A percentile compares a stretch with the other conserved stretches of the same genome.
These are phyloP conservation scores for Heterocephalus glaber DNA, from an alignment of 2,113 vertebrate species.

Conservation along the genomic window DNA sequence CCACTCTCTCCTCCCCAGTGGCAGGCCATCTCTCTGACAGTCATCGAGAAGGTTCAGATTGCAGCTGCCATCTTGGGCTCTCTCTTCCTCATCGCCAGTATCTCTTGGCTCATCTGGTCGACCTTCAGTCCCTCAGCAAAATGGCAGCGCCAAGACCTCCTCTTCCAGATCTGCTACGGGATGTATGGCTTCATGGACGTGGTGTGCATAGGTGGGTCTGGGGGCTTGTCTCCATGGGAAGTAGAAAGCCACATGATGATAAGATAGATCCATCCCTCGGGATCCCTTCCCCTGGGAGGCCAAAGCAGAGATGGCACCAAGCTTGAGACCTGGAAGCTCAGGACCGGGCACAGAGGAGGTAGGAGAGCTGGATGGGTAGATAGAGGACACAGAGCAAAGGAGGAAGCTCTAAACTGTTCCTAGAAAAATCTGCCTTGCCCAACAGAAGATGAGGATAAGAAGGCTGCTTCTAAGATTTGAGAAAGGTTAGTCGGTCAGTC, in stretches of 20 bases:
- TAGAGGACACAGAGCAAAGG: background rate
- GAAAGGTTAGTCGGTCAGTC: background rate
- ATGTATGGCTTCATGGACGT: constrained; percentile 99
- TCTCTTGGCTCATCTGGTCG: constrained; percentile 99
- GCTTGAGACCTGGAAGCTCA: background rate
- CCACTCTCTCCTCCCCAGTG: constrained; percentile 86
- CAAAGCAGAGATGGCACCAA: background rate
- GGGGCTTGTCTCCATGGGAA: background rate
- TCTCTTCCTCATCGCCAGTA: constrained; percentile 98
- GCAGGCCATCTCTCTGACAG: constrained; percentile 99
- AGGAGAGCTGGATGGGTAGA: background rate
- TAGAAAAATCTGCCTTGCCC: background rate
- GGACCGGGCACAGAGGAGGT: background rate
- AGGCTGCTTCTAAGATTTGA: background rate
- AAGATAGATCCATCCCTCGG: too few relatives aligned
- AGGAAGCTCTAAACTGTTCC: background rate
- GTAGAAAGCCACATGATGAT: background rate
- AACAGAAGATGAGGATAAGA: background rate
- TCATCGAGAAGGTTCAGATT: constrained; percentile 99
- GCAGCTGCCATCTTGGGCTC: constrained; percentile 97
- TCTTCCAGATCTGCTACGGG: constrained; percentile 99
- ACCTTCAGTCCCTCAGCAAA: constrained; percentile 98
- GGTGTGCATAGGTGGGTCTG: constrained; percentile 96
- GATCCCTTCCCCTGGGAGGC: background rate
- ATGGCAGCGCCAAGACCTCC: constrained; percentile 99